Conservation (phyloP, 2,797 vertebrate species). For the Nasua narica region DNA sequence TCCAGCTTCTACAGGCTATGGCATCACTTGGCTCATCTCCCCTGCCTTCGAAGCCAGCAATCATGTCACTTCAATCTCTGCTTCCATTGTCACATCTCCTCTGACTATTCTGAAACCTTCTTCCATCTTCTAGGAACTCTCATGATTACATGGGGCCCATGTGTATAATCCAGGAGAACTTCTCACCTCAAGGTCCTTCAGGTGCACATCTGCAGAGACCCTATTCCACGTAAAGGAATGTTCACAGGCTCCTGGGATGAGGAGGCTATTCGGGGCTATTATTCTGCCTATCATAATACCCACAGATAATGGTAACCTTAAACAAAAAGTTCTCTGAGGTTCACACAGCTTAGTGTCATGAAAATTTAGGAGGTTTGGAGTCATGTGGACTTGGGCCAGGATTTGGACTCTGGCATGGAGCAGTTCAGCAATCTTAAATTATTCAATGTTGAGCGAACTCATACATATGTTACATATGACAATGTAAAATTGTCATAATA, state of each 20-base stretch:
- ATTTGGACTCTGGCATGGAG: neutral
- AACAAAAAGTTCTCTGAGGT: neutral
- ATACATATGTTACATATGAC: too few species aligned
- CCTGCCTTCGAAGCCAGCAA: neutral
- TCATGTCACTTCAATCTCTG: neutral
- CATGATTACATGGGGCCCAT: neutral
- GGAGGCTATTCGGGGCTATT: neutral
- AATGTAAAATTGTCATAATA: neutral
- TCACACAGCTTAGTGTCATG: neutral
- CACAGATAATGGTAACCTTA: neutral
- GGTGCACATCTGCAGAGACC: neutral
- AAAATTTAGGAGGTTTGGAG: neutral
- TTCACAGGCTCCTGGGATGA: neutral
- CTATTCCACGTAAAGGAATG: neutral
- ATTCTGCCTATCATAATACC: neutral
- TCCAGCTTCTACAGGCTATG: neutral
- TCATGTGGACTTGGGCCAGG: neutral
- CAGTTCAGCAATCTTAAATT: neutral
- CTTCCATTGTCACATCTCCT: neutral
- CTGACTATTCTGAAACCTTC: neutral
- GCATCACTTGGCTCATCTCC: neutral
- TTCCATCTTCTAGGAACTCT: neutral
- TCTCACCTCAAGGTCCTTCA: neutral
- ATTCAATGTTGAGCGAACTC: neutral
- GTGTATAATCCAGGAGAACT: neutral